phyloP scores from a whole-genome alignment of 53 echinoderm and acorn worm genomes.

The Hippasteria phrygiana region DNA sequence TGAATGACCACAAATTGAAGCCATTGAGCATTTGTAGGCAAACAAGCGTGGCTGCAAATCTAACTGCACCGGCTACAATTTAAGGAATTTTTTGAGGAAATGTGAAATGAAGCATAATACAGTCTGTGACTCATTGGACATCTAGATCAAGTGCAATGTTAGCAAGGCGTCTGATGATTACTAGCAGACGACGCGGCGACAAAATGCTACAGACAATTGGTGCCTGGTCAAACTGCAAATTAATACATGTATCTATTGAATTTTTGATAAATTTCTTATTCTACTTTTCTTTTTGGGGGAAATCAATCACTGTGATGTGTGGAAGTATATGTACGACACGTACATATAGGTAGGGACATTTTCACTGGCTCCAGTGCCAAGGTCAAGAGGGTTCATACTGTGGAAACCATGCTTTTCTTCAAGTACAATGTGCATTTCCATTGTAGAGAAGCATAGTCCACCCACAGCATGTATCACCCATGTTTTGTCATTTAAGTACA shows the following conservation, averaged over 20 bases:
- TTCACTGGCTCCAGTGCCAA: no score
- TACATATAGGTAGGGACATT: no score
- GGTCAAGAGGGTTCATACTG: no score
- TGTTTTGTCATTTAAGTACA: no score
- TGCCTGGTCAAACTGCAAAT: not conserved
- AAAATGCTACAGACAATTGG: slow-evolving; percentile 2
- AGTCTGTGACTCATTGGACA: slow-evolving; percentile 39
- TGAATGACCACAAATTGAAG: not conserved
- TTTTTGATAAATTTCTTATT: not conserved
- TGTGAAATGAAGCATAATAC: slow-evolving; percentile 50
- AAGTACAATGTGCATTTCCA: no score
- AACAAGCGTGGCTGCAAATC: not conserved
- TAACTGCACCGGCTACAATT: not conserved
- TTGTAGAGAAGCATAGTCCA: no score
- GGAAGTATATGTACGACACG: no score
- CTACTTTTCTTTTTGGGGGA: not conserved
- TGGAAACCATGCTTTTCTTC: no score
- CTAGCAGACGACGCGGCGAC: not conserved
- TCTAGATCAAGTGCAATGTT: slow-evolving; percentile 37
- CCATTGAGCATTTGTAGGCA: not conserved
- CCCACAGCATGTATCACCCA: no score
- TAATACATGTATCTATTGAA: not conserved
- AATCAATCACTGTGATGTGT: no score
- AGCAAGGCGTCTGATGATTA: slow-evolving; percentile 3
- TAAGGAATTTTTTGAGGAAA: slow-evolving; percentile 9